Evolutionary conservation across 2,797 vertebrate species (phyloP).

Genomic region (Silurus aristotelis): DNA sequence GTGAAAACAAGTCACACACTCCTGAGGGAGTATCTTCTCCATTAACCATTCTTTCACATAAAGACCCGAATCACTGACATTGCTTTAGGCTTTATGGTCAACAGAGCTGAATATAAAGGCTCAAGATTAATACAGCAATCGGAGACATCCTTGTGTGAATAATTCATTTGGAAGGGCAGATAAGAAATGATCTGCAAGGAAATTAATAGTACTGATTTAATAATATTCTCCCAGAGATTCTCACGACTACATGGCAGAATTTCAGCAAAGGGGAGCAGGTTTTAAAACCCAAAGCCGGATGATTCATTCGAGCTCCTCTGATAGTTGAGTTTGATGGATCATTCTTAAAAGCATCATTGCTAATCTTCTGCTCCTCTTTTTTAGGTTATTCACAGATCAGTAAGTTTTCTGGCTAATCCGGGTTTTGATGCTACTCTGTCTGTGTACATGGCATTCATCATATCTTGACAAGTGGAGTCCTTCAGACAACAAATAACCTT

Average conservation of each 20-base stretch:
- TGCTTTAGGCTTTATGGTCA: constrained; percentile 61
- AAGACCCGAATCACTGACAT: constrained; percentile 51
- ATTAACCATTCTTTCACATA: constrained; percentile 53
- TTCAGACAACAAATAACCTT: constrained; percentile 99
- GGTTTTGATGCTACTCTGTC: constrained; percentile 98
- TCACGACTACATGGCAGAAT: constrained; percentile 75
- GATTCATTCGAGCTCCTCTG: constrained; percentile 99
- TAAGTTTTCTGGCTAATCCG: constrained; percentile 99
- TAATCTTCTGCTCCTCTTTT: constrained; percentile 99
- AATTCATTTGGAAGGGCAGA: constrained; percentile 74
- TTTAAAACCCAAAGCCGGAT: constrained; percentile 92
- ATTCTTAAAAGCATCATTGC: constrained; percentile 98
- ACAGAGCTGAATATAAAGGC: constrained; percentile 67
- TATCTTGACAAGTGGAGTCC: constrained; percentile 99
- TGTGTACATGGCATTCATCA: constrained; percentile 99
- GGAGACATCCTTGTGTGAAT: constrained; percentile 76
- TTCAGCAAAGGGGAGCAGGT: constrained; percentile 77
- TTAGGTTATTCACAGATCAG: constrained; percentile 99
- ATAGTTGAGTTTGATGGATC: constrained; percentile 99
- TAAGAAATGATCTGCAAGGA: constrained; percentile 81
- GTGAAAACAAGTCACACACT: constrained; percentile 56
- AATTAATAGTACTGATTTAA: constrained; percentile 82
- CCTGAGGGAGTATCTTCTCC: constrained; percentile 51
- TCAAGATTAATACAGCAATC: constrained; percentile 73
- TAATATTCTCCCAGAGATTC: constrained; percentile 78